Conservation (phyloP, 2,888 invertebrate genomes). For the Embidobia sp. region DNA sequence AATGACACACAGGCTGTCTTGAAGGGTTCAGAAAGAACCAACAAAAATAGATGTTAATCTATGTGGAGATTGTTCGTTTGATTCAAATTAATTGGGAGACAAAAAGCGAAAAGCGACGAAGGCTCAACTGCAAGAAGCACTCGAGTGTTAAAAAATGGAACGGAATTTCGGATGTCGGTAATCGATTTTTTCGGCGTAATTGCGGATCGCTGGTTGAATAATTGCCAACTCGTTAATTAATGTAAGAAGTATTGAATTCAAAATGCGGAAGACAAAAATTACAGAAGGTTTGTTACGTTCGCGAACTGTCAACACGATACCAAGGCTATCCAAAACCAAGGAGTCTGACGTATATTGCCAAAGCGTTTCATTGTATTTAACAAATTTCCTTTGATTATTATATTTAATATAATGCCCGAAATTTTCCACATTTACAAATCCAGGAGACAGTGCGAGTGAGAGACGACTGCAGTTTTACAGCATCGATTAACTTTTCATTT, state of each 20-base stretch:
- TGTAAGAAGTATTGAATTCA: conserved; percentile 12
- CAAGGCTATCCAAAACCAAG: conserved; percentile 76
- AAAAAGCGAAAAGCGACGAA: conserved; percentile 28
- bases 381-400: conserved; percentile 60
- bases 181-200: conserved; percentile 23
- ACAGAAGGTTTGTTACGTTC: conserved; percentile 12
- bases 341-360: conserved; percentile 81
- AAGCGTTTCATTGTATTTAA: conserved; percentile 76
- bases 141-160: too few species aligned
- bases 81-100: not conserved
- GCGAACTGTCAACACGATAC: conserved; percentile 68
- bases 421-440: conserved; percentile 60
- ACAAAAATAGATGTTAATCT: too few species aligned
- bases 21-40: conserved; percentile 11
- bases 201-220: not conserved
- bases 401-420: conserved; percentile 54
- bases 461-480: conserved; percentile 38
- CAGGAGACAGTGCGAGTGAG: conserved; percentile 37
- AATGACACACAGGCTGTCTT: too few species aligned
- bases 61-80: too few species aligned
- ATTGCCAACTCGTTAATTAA: too few species aligned
- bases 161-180: conserved; percentile 58
- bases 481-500: conserved; percentile 34
- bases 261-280: conserved; percentile 2
- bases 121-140: too few species aligned